These are phyloP conservation scores for Lepeophtheirus salmonis DNA, from an alignment of 1,140 invertebrate genomes.

Conservation along the genomic window DNA sequence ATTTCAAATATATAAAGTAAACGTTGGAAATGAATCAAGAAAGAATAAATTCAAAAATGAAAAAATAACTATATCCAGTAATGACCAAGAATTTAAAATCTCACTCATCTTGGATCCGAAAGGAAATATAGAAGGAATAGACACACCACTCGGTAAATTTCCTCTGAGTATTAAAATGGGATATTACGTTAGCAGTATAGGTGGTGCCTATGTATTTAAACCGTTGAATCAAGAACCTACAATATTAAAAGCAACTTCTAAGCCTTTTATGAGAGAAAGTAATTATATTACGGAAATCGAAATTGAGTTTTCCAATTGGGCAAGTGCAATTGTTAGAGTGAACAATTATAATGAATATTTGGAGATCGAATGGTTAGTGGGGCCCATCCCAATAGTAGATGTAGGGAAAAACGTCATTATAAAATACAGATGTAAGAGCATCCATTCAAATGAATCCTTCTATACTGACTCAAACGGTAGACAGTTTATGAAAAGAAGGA, in stretches of 20 bases:
- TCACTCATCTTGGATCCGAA: too few relatives aligned
- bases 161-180: background rate
- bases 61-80: too few relatives aligned
- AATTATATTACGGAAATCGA: background rate
- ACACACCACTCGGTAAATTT: background rate
- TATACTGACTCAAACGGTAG: conserved; percentile 87
- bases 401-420: conserved; percentile 62
- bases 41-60: too few relatives aligned
- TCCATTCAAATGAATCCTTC: conserved; percentile 47
- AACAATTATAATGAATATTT: conserved; percentile 25
- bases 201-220: conserved; percentile 47
- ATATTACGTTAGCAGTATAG: conserved; percentile 32
- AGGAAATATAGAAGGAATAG: background rate
- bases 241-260: background rate
- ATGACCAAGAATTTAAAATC: too few relatives aligned
- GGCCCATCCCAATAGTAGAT: conserved; percentile 59
- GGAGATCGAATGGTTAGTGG: conserved; percentile 81
- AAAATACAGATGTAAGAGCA: conserved; percentile 40
- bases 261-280: background rate
- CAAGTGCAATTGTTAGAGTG: background rate
- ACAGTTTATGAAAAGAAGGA: conserved; percentile 54
- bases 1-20: background rate
- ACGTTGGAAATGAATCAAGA: background rate
- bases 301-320: background rate
- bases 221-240: conserved; percentile 30